Conservation (phyloP, 2,797 vertebrate species). For the Pseudochaenichthys georgianus region DNA sequence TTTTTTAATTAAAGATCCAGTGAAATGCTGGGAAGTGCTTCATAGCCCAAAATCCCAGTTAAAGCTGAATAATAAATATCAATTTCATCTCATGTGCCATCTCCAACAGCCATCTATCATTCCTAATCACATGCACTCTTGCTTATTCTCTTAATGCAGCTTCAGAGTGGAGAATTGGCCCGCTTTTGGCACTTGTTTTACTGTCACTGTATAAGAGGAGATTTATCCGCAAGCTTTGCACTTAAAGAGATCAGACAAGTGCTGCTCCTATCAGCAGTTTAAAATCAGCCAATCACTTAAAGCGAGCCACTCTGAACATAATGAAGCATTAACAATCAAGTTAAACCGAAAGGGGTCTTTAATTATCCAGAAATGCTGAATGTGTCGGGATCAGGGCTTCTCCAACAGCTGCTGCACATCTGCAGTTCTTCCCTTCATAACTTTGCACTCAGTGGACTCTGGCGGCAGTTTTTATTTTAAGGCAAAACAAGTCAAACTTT, state of each 20-base stretch:
- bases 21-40: conserved; percentile 38
- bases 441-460: conserved; percentile 13
- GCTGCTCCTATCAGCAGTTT: conserved; percentile 88
- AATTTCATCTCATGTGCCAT: conserved; percentile 55
- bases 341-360: conserved; percentile 78
- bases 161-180: conserved; percentile 70
- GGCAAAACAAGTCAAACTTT: conserved; percentile 10
- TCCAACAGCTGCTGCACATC: conserved; percentile 42
- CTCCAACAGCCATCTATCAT: conserved; percentile 68
- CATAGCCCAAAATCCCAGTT: conserved; percentile 51
- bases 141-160: conserved; percentile 77
- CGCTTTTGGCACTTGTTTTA: conserved; percentile 80
- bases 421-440: neutral
- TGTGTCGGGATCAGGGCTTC: conserved; percentile 55
- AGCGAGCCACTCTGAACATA: conserved; percentile 79
- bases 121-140: conserved; percentile 67
- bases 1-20: conserved; percentile 33
- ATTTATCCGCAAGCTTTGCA: conserved; percentile 85
- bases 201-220: conserved; percentile 73
- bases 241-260: conserved; percentile 86
- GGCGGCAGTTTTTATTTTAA: conserved; percentile 14
- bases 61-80: conserved; percentile 65
- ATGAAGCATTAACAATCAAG: conserved; percentile 85
- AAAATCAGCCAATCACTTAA: conserved; percentile 87
- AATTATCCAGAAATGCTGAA: conserved; percentile 85